Evolutionary conservation across 2,113 vertebrate genomes (phyloP).

Genomic region (Amphilophus citrinellus): DNA sequence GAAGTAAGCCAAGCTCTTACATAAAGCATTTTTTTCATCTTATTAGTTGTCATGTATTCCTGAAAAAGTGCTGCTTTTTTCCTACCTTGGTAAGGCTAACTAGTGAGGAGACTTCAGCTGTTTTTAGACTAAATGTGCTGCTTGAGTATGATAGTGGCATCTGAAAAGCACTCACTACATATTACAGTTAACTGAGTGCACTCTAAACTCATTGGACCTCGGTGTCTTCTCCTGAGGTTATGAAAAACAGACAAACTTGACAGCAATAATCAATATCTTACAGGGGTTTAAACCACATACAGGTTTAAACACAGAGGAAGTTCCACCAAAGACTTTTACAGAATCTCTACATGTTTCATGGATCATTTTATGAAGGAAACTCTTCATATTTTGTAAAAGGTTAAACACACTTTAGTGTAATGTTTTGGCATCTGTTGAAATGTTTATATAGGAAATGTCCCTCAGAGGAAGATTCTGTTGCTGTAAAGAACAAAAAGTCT

Average conservation of each 20-base stretch:
- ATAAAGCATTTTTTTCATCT: neutral
- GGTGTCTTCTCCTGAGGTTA: neutral
- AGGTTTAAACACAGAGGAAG: neutral
- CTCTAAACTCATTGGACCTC: neutral
- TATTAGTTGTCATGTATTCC: neutral
- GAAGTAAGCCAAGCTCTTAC: conserved; percentile 84
- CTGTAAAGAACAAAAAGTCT: too few species aligned
- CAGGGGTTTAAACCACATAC: neutral
- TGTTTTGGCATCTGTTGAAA: neutral
- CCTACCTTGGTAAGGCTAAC: neutral
- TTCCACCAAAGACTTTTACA: too few species aligned
- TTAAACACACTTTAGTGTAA: too few species aligned
- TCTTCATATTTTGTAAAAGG: too few species aligned
- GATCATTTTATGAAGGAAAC: too few species aligned
- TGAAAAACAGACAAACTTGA: neutral
- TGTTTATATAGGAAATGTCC: neutral
- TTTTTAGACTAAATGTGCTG: neutral
- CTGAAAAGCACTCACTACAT: neutral
- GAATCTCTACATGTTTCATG: too few species aligned
- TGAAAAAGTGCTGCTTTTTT: neutral
- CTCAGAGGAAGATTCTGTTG: too few species aligned
- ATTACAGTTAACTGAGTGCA: neutral
- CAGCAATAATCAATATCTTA: neutral
- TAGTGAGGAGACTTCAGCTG: neutral
- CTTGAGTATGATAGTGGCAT: neutral